A percentile compares a stretch with the other conserved stretches of the same genome.
Evolutionary conservation across 2,888 invertebrate species (phyloP).

Genomic region (Latheticus oryzae): DNA sequence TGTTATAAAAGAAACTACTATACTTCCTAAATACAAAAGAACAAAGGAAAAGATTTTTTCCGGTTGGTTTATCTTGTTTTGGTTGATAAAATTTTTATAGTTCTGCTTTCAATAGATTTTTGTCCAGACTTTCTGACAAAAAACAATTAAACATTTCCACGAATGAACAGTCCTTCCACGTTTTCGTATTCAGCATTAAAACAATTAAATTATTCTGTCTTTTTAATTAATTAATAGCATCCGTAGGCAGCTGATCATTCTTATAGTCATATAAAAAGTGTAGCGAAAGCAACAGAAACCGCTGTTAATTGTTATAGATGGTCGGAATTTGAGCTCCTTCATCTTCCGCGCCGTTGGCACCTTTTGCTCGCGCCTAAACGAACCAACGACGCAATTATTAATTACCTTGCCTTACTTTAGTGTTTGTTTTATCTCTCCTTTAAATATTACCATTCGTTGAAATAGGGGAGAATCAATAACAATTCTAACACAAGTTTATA

Average conservation of each 20-base stretch:
- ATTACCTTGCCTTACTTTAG: constrained; percentile 23
- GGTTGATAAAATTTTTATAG: too few relatives aligned
- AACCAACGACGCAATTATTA: constrained; percentile 27
- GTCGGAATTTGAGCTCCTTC: constrained; percentile 14
- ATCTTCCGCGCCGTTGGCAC: constrained; percentile 14
- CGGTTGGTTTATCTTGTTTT: too few relatives aligned
- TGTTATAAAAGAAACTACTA: too few relatives aligned
- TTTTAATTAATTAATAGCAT: constrained; percentile 18
- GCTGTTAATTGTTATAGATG: constrained; percentile 22
- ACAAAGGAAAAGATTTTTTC: too few relatives aligned
- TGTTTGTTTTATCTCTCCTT: constrained; percentile 25
- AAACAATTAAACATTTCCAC: too few relatives aligned
- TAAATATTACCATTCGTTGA: constrained; percentile 31
- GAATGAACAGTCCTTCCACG: too few relatives aligned
- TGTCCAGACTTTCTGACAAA: too few relatives aligned
- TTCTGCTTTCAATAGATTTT: too few relatives aligned
- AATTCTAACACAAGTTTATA: constrained; percentile 3
- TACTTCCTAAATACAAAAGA: too few relatives aligned
- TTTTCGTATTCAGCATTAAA: constrained; percentile 1
- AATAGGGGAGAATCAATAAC: constrained; percentile 25
- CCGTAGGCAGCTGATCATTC: constrained; percentile 6
- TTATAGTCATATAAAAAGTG: constrained; percentile 18
- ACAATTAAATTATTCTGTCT: constrained; percentile 5
- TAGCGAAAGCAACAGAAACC: constrained; percentile 1
- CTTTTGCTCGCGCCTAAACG: constrained; percentile 12